These are phyloP conservation scores for Luidia sarsii DNA, from an alignment of 53 echinoderm and acorn worm species.

Conservation along the genomic window DNA sequence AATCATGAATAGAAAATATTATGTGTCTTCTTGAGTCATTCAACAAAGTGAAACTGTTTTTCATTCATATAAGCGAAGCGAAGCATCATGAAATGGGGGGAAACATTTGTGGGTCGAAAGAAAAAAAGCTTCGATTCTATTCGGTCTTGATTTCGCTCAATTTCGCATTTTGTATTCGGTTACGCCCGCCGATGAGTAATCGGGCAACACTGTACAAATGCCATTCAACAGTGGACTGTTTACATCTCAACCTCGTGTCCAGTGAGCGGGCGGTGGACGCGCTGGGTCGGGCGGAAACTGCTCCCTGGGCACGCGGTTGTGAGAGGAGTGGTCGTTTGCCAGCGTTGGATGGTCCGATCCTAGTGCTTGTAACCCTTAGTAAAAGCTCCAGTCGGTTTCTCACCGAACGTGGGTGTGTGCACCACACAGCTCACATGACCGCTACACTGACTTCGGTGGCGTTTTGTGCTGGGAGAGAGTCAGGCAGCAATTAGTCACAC, in stretches of 20 bases:
- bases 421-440: too few species aligned
- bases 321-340: slow-evolving; percentile 40
- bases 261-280: neutral
- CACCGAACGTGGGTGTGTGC: too few species aligned
- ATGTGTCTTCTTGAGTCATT: too few species aligned
- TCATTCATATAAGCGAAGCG: too few species aligned
- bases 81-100: neutral
- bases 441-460: too few species aligned
- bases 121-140: neutral
- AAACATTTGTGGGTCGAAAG: neutral
- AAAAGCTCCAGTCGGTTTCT: too few species aligned
- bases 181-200: slow-evolving; percentile 5
- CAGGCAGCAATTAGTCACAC: too few species aligned
- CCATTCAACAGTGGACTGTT: neutral
- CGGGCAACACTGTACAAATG: slow-evolving; percentile 7
- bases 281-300: neutral
- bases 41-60: too few species aligned
- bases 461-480: too few species aligned
- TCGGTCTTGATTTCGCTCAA: neutral
- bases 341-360: too few species aligned
- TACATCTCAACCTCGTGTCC: slow-evolving; percentile 42
- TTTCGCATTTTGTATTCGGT: neutral
- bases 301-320: slow-evolving; percentile 24
- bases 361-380: too few species aligned
- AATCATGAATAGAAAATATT: too few species aligned